Conservation (phyloP, 2,113 vertebrate genomes). For the Nesogale talazaci region DNA sequence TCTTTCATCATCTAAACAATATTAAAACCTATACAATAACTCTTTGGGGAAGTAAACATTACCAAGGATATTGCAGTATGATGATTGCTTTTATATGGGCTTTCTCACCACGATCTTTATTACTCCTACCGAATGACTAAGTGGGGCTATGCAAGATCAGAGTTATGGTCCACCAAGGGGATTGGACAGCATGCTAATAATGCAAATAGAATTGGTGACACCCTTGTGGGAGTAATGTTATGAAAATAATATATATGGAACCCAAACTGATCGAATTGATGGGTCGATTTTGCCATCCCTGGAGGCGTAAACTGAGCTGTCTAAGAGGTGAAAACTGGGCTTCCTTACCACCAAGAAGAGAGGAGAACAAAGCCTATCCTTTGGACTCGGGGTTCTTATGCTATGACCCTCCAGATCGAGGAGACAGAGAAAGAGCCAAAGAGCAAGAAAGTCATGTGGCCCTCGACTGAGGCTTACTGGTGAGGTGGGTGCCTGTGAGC, state of each 20-base stretch:
- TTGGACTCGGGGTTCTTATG: neutral
- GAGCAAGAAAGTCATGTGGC: neutral
- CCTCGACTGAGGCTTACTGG: neutral
- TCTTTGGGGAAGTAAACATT: constrained; percentile 76
- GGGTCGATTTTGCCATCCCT: neutral
- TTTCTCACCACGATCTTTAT: neutral
- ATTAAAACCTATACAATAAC: constrained; percentile 63
- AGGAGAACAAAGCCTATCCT: too few relatives aligned
- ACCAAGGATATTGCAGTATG: constrained; percentile 14
- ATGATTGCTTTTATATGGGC: neutral
- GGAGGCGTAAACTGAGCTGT: neutral
- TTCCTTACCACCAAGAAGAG: too few relatives aligned
- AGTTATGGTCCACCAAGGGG: neutral
- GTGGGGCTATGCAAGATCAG: neutral
- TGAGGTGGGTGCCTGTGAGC: neutral
- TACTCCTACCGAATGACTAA: neutral
- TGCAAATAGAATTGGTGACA: neutral
- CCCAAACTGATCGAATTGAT: neutral
- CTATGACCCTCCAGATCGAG: neutral
- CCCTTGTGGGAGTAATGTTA: neutral
- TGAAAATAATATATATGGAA: neutral
- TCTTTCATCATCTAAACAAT: constrained; percentile 76
- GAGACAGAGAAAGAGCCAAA: neutral
- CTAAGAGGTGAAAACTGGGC: neutral
- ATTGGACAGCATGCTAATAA: neutral